Evolutionary conservation across 2,888 invertebrate genomes (phyloP).

Genomic region (Protophormia terraenovae): DNA sequence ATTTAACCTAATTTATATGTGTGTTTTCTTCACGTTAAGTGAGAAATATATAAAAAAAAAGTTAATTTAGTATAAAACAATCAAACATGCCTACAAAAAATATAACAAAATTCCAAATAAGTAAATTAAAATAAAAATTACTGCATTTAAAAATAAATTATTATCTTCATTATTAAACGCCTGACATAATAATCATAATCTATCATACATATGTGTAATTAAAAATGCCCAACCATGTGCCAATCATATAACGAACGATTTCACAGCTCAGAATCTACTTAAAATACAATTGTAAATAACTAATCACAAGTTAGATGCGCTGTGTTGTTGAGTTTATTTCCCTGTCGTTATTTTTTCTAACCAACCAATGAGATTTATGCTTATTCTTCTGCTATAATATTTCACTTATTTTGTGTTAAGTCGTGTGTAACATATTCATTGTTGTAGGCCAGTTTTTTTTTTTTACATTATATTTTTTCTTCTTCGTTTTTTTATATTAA

Average conservation of each 20-base stretch:
- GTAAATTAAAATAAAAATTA: no score
- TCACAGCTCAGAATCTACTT: slow-evolving; percentile 5
- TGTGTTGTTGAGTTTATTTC: slow-evolving; percentile 53
- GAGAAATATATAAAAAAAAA: no score
- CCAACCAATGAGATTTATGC: slow-evolving; percentile 61
- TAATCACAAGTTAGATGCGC: slow-evolving; percentile 59
- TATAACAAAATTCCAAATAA: no score
- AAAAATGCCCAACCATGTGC: slow-evolving; percentile 20
- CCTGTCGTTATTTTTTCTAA: slow-evolving; percentile 31
- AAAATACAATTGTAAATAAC: slow-evolving; percentile 47
- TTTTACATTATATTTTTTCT: not conserved
- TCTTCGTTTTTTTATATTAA: not conserved
- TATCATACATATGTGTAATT: not conserved
- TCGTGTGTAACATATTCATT: slow-evolving; percentile 60
- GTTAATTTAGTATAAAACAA: no score
- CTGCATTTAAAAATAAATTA: no score
- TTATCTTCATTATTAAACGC: not conserved
- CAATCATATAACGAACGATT: slow-evolving; percentile 42
- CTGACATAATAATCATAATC: not conserved
- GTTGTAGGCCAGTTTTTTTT: slow-evolving; percentile 45
- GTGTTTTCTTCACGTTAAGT: no score
- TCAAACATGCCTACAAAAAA: no score
- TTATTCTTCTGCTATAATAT: slow-evolving; percentile 50
- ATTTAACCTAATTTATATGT: no score
- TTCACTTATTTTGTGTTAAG: slow-evolving; percentile 54